A percentile compares a stretch with the other conserved stretches of the same genome.
Evolutionary conservation across 2,113 vertebrate genomes (phyloP).

Genomic region (Nothoprocta perdicaria): DNA sequence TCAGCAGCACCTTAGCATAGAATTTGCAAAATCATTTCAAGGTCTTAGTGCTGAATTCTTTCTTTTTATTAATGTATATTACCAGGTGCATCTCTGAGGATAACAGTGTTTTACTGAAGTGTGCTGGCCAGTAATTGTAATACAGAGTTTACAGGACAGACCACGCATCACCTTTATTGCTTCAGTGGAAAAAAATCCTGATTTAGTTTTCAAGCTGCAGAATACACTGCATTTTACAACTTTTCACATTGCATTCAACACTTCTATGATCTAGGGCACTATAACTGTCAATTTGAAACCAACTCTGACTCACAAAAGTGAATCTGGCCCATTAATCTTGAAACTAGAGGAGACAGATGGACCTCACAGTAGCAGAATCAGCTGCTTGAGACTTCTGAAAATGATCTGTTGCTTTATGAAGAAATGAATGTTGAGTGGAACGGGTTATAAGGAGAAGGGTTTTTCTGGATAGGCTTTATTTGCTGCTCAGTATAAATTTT

Average conservation of each 20-base stretch:
- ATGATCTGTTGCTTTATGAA: not conserved
- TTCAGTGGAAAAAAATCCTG: not conserved
- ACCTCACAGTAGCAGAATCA: not conserved
- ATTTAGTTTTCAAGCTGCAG: not conserved
- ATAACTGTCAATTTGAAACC: fast-evolving
- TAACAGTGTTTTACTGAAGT: fast-evolving
- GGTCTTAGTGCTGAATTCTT: not conserved
- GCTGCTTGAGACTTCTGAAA: fast-evolving
- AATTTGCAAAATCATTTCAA: not conserved
- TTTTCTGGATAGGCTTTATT: not conserved
- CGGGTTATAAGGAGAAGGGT: not conserved
- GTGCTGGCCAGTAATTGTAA: not conserved
- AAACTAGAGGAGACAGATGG: not conserved
- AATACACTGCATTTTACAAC: not conserved
- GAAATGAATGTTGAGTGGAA: not conserved
- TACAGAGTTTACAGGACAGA: not conserved
- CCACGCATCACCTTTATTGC: not conserved
- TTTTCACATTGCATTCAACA: not conserved
- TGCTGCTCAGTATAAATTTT: not conserved
- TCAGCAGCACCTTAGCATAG: not conserved
- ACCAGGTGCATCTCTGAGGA: not conserved
- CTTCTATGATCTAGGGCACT: not conserved
- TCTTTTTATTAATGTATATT: not conserved
- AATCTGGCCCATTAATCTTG: not conserved
- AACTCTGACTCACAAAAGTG: fast-evolving